Evolutionary conservation across 2,797 vertebrate species (phyloP).

Genomic region (Gephyroberyx darwinii): DNA sequence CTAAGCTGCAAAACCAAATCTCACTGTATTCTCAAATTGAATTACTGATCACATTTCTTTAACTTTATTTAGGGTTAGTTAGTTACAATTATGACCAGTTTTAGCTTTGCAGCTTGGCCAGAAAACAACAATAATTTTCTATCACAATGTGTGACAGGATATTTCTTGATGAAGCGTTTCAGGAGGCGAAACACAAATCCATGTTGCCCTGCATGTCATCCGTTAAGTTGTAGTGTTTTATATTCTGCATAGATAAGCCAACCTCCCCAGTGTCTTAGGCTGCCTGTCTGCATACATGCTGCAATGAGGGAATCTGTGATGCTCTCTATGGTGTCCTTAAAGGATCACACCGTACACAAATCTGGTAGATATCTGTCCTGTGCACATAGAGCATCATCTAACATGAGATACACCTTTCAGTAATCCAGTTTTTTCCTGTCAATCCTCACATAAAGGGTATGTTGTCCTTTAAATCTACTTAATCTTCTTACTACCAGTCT

Average conservation of each 20-base stretch:
- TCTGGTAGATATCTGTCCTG: too few relatives aligned
- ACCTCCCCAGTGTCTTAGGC: background rate
- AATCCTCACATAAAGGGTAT: too few relatives aligned
- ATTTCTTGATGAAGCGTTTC: slow-evolving; percentile 19
- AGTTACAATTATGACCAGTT: slow-evolving; percentile 9
- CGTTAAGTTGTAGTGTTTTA: slow-evolving; percentile 32
- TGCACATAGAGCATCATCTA: too few relatives aligned
- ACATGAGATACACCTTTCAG: too few relatives aligned
- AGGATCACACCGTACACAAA: too few relatives aligned
- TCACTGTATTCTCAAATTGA: slow-evolving; percentile 1
- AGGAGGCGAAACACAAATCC: slow-evolving; percentile 28
- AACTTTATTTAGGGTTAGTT: too few relatives aligned
- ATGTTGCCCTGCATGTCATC: slow-evolving; percentile 41
- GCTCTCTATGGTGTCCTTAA: slow-evolving; percentile 24
- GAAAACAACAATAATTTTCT: slow-evolving; percentile 25
- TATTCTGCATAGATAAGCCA: slow-evolving; percentile 32
- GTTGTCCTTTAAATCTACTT: too few relatives aligned
- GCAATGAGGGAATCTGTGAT: slow-evolving; percentile 33
- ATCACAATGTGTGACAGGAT: slow-evolving; percentile 22
- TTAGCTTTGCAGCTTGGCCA: slow-evolving; percentile 17
- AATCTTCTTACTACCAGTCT: slow-evolving; percentile 37
- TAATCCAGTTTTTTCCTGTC: too few relatives aligned
- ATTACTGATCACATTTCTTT: background rate
- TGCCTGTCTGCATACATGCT: slow-evolving; percentile 45
- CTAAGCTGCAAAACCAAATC: slow-evolving; percentile 6